A percentile compares a stretch with the other conserved stretches of the same genome.
Conservation (phyloP, 2,797 vertebrate species). For the Okamejei kenojei region DNA sequence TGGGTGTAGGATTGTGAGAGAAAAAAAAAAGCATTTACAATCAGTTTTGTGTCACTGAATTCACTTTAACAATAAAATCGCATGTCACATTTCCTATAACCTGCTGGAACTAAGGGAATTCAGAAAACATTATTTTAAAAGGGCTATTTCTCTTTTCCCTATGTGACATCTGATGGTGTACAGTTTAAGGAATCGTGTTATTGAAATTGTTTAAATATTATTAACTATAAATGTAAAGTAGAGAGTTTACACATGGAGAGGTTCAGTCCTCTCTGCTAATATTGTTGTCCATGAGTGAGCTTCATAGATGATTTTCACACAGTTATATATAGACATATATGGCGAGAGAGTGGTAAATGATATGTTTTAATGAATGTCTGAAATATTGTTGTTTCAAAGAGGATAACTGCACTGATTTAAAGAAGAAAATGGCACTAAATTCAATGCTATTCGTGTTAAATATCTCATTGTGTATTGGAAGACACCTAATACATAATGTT, state of each 20-base stretch:
- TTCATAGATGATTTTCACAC: neutral
- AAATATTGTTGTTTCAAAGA: neutral
- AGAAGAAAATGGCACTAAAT: neutral
- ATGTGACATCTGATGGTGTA: constrained; percentile 78
- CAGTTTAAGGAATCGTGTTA: constrained; percentile 58
- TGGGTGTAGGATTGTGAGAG: neutral
- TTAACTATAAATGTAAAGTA: constrained; percentile 12
- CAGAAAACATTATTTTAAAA: constrained; percentile 89
- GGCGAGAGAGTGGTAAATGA: neutral
- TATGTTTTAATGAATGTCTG: constrained; percentile 1
- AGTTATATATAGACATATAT: neutral
- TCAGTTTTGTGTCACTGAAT: constrained; percentile 48
- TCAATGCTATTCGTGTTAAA: neutral
- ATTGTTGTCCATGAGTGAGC: neutral
- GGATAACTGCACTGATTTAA: neutral
- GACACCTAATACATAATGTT: neutral
- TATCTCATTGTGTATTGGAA: neutral
- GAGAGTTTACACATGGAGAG: neutral
- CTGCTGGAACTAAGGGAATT: constrained; percentile 64
- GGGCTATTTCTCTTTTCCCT: constrained; percentile 99
- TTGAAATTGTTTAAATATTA: too few relatives aligned
- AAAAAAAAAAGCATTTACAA: neutral
- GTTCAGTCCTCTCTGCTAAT: neutral
- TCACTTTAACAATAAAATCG: constrained; percentile 52
- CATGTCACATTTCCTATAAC: neutral